Percentiles rank a stretch among this genome's conserved stretches.
Conservation (phyloP, 1,140 invertebrate genomes). For the Thereuonema tuberculata region DNA sequence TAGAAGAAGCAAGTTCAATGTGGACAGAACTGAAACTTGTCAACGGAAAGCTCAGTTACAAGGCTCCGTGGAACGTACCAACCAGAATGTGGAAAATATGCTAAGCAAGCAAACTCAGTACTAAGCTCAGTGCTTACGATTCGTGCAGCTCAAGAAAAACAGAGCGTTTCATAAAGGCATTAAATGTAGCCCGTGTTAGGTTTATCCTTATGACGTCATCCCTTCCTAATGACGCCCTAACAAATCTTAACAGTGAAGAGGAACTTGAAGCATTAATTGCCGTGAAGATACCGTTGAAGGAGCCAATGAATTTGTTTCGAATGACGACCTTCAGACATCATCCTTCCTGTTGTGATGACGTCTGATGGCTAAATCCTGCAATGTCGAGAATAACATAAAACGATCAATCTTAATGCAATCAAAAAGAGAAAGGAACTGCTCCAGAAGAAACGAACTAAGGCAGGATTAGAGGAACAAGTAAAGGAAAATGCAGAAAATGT, state of each 20-base stretch:
- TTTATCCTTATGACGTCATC: constrained; percentile 2
- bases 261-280: not conserved
- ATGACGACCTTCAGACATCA: not conserved
- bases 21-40: too few species aligned
- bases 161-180: not conserved
- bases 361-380: not conserved
- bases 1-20: too few species aligned
- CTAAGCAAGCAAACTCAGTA: too few species aligned
- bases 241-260: not conserved
- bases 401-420: not conserved
- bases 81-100: constrained; percentile 8
- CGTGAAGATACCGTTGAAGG: not conserved
- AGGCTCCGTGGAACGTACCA: too few species aligned
- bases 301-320: not conserved
- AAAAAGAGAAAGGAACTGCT: not conserved
- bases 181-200: not conserved
- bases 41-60: too few species aligned
- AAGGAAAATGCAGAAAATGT: constrained; percentile 7
- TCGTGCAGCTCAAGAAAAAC: not conserved
- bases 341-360: not conserved
- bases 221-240: constrained; percentile 7
- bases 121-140: not conserved
- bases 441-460: not conserved
- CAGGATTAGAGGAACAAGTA: not conserved
- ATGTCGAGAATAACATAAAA: not conserved